These are phyloP conservation scores for Apis florea DNA, from an alignment of 1,140 invertebrate genomes.

Conservation along the genomic window DNA sequence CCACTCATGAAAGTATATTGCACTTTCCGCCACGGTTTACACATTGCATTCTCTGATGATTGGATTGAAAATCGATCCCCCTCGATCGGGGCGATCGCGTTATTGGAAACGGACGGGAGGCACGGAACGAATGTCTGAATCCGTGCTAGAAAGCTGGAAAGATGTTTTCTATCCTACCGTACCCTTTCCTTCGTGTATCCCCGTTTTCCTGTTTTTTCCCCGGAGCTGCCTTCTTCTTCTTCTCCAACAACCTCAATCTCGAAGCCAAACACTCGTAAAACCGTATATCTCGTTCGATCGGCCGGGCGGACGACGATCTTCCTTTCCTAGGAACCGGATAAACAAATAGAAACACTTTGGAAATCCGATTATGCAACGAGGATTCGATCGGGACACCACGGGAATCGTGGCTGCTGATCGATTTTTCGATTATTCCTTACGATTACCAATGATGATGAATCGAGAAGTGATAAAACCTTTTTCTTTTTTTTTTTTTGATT, in stretches of 20 bases:
- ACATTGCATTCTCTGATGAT: constrained; percentile 77
- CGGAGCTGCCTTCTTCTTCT: not conserved
- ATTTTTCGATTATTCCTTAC: not conserved
- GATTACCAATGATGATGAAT: not conserved
- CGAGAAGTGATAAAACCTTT: not conserved
- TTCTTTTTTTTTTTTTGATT: not conserved
- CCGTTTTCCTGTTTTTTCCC: constrained; percentile 11
- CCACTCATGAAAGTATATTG: constrained; percentile 78
- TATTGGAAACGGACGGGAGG: constrained; percentile 68
- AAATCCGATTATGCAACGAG: constrained; percentile 30
- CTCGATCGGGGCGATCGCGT: constrained; percentile 59
- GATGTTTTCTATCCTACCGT: constrained; percentile 43
- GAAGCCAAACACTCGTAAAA: constrained; percentile 61
- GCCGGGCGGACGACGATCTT: not conserved
- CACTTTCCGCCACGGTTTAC: constrained; percentile 74
- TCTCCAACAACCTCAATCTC: constrained; percentile 51
- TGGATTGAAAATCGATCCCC: constrained; percentile 78
- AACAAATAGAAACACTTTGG: constrained; percentile 36
- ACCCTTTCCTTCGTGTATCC: not conserved
- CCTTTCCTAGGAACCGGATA: constrained; percentile 3
- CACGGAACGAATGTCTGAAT: constrained; percentile 1
- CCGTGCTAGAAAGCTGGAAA: constrained; percentile 22
- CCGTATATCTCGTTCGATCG: constrained; percentile 17
- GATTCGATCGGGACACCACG: not conserved
- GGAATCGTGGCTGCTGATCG: not conserved